These are phyloP conservation scores for Chaetorhynchus papuensis DNA, from an alignment of 2,113 vertebrate genomes.

Conservation along the genomic window DNA sequence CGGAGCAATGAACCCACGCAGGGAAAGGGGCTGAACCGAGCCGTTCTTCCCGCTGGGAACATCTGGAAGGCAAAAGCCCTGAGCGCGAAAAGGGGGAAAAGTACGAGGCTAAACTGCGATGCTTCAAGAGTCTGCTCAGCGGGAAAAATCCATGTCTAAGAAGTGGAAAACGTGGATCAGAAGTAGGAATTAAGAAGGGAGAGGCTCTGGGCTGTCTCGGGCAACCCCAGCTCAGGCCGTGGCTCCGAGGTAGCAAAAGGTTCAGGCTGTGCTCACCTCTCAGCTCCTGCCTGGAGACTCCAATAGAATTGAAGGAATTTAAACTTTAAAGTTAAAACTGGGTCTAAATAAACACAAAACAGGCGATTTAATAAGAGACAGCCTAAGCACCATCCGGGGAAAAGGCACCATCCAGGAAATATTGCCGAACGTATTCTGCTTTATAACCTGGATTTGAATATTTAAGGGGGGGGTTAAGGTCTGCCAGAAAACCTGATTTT, in stretches of 20 bases:
- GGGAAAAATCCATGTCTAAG: not conserved
- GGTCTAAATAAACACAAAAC: not conserved
- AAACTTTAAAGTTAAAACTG: not conserved
- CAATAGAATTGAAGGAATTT: not conserved
- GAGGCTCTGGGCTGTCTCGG: not conserved
- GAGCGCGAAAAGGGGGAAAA: not conserved
- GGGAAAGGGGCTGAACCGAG: not conserved
- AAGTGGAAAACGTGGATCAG: not conserved
- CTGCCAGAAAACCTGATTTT: not conserved
- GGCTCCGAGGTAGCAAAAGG: not conserved
- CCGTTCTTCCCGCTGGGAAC: not conserved
- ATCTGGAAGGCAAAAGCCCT: not conserved
- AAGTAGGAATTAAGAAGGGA: not conserved
- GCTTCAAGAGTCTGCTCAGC: not conserved
- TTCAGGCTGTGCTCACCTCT: not conserved
- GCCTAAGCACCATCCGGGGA: not conserved
- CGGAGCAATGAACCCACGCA: fast-evolving
- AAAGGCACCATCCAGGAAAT: not conserved
- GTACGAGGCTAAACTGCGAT: not conserved
- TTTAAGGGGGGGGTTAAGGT: not conserved
- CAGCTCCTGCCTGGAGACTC: not conserved
- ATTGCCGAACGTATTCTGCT: not conserved
- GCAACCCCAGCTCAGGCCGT: not conserved
- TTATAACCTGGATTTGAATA: not conserved
- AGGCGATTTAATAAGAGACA: not conserved